phyloP scores from a whole-genome alignment of 2,888 invertebrate genomes.

The Athalia rosae region DNA sequence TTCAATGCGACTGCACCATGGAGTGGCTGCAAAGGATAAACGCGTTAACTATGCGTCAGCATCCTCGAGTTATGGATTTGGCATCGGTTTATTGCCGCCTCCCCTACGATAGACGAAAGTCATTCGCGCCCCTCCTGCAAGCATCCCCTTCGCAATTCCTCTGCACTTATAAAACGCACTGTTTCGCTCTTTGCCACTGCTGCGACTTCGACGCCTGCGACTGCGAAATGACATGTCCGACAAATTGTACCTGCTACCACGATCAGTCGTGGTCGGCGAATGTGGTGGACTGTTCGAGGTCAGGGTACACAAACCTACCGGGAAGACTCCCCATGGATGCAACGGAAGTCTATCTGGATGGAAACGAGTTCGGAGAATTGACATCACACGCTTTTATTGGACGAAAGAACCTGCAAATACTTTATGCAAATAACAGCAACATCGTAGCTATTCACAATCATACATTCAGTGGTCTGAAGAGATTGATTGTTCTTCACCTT shows the following conservation, averaged over 20 bases:
- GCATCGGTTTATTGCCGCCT: conserved; percentile 90
- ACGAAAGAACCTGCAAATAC: conserved; percentile 87
- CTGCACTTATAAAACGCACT: conserved; percentile 91
- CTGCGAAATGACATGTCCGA: conserved; percentile 95
- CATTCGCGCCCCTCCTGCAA: conserved; percentile 86
- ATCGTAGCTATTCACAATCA: conserved; percentile 88
- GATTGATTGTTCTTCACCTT: conserved; percentile 85
- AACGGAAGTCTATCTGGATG: conserved; percentile 92
- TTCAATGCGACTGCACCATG: conserved; percentile 93
- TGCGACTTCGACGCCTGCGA: conserved; percentile 96
- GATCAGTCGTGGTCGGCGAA: conserved; percentile 93
- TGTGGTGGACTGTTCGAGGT: conserved; percentile 89
- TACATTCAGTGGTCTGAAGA: conserved; percentile 88
- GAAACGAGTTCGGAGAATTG: conserved; percentile 88
- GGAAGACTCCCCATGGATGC: conserved; percentile 93
- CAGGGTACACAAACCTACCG: conserved; percentile 86
- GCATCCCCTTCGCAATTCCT: conserved; percentile 90
- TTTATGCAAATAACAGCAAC: conserved; percentile 89
- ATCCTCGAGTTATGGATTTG: conserved; percentile 88
- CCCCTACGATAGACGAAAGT: conserved; percentile 85
- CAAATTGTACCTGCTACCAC: conserved; percentile 92
- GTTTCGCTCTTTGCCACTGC: conserved; percentile 93
- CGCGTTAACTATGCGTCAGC: conserved; percentile 85
- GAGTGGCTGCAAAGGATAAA: conserved; percentile 93
- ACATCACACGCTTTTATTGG: conserved; percentile 91